phyloP scores from a whole-genome alignment of 1,140 invertebrate genomes.

The Phymorhynchus buccinoides region DNA sequence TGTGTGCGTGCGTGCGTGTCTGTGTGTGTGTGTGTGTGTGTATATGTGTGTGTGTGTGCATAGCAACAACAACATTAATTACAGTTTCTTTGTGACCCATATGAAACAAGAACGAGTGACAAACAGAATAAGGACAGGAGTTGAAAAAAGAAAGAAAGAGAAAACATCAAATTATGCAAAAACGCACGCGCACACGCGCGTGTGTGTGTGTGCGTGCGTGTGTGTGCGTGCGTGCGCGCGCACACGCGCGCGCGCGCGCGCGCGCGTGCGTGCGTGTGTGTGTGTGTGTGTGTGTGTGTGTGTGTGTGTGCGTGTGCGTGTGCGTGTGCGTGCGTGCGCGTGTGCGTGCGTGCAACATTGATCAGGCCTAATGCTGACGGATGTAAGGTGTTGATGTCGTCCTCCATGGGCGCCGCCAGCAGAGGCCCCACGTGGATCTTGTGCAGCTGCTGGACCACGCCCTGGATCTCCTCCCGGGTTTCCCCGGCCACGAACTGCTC shows the following conservation, averaged over 20 bases:
- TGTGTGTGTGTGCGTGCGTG: too few species aligned
- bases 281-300: neutral
- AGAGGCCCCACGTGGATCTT: constrained; percentile 79
- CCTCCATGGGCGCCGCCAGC: constrained; percentile 94
- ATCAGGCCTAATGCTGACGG: neutral
- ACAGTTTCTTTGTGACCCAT: too few species aligned
- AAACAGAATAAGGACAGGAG: too few species aligned
- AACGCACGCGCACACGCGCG: too few species aligned
- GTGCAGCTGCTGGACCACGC: constrained; percentile 14
- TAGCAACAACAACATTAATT: too few species aligned
- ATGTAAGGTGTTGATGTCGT: constrained; percentile 84
- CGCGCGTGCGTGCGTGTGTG: neutral
- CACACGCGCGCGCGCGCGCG: too few species aligned
- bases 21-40: too few species aligned
- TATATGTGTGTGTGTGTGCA: too few species aligned
- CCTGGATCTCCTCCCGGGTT: constrained; percentile 21
- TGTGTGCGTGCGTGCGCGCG: constrained; percentile 11
- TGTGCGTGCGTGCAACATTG: neutral
- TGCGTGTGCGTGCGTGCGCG: neutral
- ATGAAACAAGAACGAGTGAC: too few species aligned
- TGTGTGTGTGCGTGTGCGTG: constrained; percentile 1
- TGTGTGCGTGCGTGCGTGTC: too few species aligned
- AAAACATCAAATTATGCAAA: too few species aligned
- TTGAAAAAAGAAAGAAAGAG: too few species aligned
- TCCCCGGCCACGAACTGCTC: constrained; percentile 91